phyloP scores from a whole-genome alignment of 2,113 vertebrate genomes.

The Mesembrinibis cayennensis region DNA sequence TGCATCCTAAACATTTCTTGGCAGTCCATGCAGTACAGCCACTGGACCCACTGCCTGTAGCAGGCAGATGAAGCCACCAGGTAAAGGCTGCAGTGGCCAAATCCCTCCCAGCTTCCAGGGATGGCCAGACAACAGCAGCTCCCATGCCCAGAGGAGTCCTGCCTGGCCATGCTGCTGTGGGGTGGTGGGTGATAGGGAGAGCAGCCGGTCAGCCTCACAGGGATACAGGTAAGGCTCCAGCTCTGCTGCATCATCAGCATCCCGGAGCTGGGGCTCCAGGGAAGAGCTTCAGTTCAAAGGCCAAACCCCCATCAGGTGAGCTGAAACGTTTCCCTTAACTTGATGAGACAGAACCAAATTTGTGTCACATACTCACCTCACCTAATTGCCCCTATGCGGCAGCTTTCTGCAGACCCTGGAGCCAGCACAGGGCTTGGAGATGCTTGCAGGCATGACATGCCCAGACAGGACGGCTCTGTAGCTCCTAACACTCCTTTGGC shows the following conservation, averaged over 20 bases:
- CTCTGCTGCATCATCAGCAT: accelerated
- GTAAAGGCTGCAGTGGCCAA: not conserved
- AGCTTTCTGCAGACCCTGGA: not conserved
- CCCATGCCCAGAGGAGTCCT: not conserved
- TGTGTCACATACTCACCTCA: slow-evolving; percentile 6
- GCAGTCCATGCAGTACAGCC: not conserved
- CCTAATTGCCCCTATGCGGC: not conserved
- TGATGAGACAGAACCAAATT: slow-evolving; percentile 12
- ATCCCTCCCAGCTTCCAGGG: not conserved
- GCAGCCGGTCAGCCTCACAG: accelerated
- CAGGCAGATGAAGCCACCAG: not conserved
- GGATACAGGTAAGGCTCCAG: not conserved
- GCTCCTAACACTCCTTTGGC: not conserved
- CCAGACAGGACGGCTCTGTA: not conserved
- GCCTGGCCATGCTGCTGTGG: not conserved
- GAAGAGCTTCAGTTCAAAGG: slow-evolving; percentile 4
- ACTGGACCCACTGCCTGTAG: not conserved
- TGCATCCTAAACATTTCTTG: not conserved
- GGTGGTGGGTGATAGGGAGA: not conserved
- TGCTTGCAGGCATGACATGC: not conserved
- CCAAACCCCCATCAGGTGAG: not conserved
- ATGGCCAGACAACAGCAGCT: not conserved
- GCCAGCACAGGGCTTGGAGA: not conserved
- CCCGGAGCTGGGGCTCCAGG: not conserved
- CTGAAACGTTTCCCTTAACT: not conserved